Conservation (phyloP, 1,140 invertebrate genomes). For the Piezodorus guildinii region DNA sequence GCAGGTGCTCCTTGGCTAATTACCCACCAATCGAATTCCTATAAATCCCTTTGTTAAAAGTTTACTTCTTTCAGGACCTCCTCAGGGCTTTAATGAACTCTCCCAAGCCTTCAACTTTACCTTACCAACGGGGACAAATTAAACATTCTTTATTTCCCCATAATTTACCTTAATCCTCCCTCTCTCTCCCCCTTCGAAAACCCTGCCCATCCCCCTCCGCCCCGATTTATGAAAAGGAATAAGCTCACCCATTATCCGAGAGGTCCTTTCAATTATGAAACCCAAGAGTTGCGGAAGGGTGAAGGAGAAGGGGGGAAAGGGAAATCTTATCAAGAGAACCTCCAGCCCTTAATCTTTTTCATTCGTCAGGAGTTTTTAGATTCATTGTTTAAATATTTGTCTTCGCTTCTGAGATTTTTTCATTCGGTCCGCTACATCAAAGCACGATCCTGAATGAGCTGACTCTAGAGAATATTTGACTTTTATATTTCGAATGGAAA, state of each 20-base stretch:
- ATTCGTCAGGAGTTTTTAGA: too few species aligned
- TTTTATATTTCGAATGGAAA: too few species aligned
- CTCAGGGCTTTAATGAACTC: slow-evolving; percentile 34
- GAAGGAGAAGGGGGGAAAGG: too few species aligned
- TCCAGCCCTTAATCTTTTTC: too few species aligned
- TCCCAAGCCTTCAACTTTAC: slow-evolving; percentile 36
- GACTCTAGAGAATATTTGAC: too few species aligned
- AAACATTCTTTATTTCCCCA: slow-evolving; percentile 9
- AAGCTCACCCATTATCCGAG: not conserved
- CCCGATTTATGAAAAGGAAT: slow-evolving; percentile 1
- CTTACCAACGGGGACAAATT: slow-evolving; percentile 25
- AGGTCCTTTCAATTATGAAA: slow-evolving; percentile 4
- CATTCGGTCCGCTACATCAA: too few species aligned
- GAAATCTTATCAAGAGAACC: too few species aligned
- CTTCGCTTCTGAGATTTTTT: too few species aligned
- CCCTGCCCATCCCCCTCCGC: not conserved
- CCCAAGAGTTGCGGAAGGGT: not conserved
- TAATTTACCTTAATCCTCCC: slow-evolving; percentile 8
- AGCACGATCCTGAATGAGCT: too few species aligned
- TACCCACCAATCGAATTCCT: slow-evolving; percentile 15
- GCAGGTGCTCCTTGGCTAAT: slow-evolving; percentile 2
- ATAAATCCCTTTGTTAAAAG: slow-evolving; percentile 23
- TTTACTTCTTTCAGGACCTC: slow-evolving; percentile 28
- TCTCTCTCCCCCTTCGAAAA: not conserved
- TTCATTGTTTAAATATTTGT: too few species aligned